Conservation (phyloP, 1,140 invertebrate genomes). For the Branchinecta lindahli region DNA sequence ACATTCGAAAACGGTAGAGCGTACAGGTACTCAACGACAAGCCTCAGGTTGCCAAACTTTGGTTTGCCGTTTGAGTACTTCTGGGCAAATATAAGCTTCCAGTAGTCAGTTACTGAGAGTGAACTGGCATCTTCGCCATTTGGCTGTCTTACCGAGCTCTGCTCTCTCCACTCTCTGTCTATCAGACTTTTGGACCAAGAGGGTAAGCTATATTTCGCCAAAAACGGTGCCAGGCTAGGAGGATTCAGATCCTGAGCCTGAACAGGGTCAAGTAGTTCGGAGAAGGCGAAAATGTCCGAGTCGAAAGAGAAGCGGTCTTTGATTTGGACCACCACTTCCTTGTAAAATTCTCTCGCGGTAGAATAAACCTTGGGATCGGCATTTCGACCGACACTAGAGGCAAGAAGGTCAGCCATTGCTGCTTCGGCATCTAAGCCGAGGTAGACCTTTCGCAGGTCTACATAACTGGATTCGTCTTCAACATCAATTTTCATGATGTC, state of each 20-base stretch:
- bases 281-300: not conserved
- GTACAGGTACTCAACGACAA: not conserved
- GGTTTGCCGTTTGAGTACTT: not conserved
- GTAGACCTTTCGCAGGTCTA: slow-evolving; percentile 13
- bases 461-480: not conserved
- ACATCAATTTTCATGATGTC: slow-evolving; percentile 14
- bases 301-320: not conserved
- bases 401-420: not conserved
- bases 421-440: not conserved
- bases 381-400: not conserved
- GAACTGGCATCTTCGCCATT: not conserved
- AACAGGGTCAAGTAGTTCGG: slow-evolving; percentile 1
- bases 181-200: not conserved
- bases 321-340: slow-evolving; percentile 12
- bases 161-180: slow-evolving; percentile 12
- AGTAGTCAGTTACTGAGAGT: slow-evolving; percentile 8
- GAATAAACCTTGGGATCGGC: not conserved
- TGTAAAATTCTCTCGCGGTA: slow-evolving; percentile 12
- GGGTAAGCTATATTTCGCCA: not conserved
- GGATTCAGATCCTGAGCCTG: not conserved
- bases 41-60: slow-evolving; percentile 10
- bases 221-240: not conserved
- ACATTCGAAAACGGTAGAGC: slow-evolving; percentile 14
- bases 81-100: not conserved
- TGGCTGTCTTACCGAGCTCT: not conserved